Evolutionary conservation across 2,113 vertebrate genomes (phyloP), one percentile per base, ranked within the genome.

Genomic region (Argyrosomus japonicus): DNA sequence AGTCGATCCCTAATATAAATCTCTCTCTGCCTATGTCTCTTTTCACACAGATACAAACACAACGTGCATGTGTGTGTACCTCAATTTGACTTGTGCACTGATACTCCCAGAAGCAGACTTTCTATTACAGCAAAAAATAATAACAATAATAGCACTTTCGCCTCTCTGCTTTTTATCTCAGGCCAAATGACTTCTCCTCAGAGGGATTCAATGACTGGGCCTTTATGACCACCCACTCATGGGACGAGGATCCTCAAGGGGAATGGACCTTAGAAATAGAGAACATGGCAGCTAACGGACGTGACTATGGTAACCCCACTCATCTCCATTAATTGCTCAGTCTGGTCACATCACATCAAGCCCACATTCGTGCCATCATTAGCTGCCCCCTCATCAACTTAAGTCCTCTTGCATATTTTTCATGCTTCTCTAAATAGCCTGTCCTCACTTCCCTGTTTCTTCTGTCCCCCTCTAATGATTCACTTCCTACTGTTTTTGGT

Each of bases 201-300:
- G 98, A 99, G 3, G 98, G 98, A 48, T 99, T 99, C 87, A 98
- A 95, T 0, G 97, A 99, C 88, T 99, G 98, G 98, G 97, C 97
- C 40, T 99, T 99, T 84, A 99, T 99, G 98, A 98, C 96, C 0
- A 99, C 97, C 0, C 98, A 99, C 86, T 97, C 97, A 0, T 99
- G 98, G 98, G 98, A 97, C 0, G 98, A 99, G 91, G 95, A 99
- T 62, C 97, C 98, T 1, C 90, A 95, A 0, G 98, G 98, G 50
- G 97, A 99, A 57, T 99, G 98, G 98, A 95, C 96, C 68, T 93
- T 99, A 83, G 98, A 99, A 90, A 96, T 99, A 0, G 97, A 99
- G 88, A 99, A 98, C 77, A 95, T 96, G 29, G 96, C 96, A 0
- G 95, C 95, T 12, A 96, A 96, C 84, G 97, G 96, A 48, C 92